Evolutionary conservation across 2,888 invertebrate genomes (phyloP), one percentile per base, ranked within the genome.

Genomic region (Operophtera brumata): DNA sequence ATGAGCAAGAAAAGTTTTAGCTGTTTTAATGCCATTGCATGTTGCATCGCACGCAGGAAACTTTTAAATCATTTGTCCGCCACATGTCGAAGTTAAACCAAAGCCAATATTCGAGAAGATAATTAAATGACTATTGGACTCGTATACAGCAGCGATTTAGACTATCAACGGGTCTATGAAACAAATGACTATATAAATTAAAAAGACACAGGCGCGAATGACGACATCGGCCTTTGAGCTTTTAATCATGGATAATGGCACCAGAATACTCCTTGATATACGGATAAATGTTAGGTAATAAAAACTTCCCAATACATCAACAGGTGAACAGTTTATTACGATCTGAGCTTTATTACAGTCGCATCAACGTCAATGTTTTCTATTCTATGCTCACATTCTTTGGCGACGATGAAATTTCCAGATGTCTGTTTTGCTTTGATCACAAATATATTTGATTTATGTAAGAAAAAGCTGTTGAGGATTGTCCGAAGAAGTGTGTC

Each of bases 401-500:
- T 64, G 65, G 57, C 57, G 58, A 61, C 69, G 66, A 75, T 75
- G 66, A 75, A 80, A 74, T 80, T 80, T 78, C 74, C 71, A 73
- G 70, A 64, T 62, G 70, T 72, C 82, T 80, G 79, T 77, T 79
- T 78, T 78, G 76, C 74, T 69, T 63, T 65, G 64, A 74, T 69
- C 65, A 60, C 4, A 36, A 55, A 67, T 70, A 75, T 73, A 73
- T 73, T 63, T 56, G 63, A 58, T 57, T 80, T 59, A 74, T 74
- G 75, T 76, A 75, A 69, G 71, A 69, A 72, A 72, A 54, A 41
- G 59, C 70, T 72, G 73, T 63, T 69, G 66, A 64, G 61, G 61
- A 69, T 69, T 68, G 65, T 70, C n/a, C 7, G 25, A n/a, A 37
- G 14, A 1, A 8, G 37, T 11, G 6, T 11, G 4, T 34, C 6